Percentiles rank a stretch among this genome's conserved stretches.
Conservation (phyloP, 2,113 vertebrate species). For the Eublepharis macularius region DNA sequence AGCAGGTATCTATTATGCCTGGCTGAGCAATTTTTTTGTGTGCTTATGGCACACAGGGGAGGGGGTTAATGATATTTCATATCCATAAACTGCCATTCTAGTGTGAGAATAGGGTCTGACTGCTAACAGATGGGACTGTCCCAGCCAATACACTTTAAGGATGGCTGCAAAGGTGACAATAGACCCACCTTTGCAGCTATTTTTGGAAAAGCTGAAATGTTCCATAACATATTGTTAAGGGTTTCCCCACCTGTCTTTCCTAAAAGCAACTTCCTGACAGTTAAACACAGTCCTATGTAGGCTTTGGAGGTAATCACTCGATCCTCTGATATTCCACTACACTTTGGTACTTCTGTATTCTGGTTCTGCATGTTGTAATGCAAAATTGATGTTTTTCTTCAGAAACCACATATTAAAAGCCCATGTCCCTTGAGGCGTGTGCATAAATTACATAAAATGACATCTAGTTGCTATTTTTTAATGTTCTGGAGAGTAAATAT, state of each 20-base stretch:
- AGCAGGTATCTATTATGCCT: too few species aligned
- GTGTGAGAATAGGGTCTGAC: too few species aligned
- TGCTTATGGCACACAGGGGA: too few species aligned
- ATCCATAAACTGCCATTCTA: too few species aligned
- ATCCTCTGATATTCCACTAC: background rate
- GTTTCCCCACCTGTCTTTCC: background rate
- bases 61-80: too few species aligned
- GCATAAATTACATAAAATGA: background rate
- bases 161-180: too few species aligned
- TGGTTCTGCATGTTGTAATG: background rate
- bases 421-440: background rate
- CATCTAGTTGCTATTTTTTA: background rate
- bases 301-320: background rate
- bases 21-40: too few species aligned
- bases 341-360: background rate
- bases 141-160: too few species aligned
- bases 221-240: too few species aligned
- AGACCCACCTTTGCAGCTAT: too few species aligned
- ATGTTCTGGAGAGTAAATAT: background rate
- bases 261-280: background rate
- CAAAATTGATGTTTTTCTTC: background rate
- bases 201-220: too few species aligned
- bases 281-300: background rate
- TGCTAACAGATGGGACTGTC: too few species aligned
- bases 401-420: background rate